These are phyloP conservation scores for Netelia fuscicornis DNA, from an alignment of 2,888 invertebrate species.

Conservation along the genomic window DNA sequence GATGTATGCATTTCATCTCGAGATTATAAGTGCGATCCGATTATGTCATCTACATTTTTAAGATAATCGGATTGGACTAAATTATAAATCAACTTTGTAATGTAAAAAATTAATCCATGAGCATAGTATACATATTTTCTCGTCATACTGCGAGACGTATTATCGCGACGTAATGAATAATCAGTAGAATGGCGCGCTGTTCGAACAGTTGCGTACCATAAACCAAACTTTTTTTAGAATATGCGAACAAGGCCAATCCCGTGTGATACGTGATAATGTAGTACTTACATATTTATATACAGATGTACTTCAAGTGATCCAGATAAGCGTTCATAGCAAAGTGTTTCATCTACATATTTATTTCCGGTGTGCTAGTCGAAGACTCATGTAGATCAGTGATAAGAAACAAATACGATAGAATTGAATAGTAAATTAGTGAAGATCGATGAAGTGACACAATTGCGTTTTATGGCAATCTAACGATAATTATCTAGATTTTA, in stretches of 20 bases:
- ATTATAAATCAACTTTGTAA: conserved; percentile 20
- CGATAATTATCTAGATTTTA: not conserved
- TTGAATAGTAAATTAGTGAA: not conserved
- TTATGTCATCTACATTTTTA: conserved; percentile 32
- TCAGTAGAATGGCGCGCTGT: not conserved
- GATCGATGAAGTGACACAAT: not conserved
- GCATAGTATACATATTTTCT: not conserved
- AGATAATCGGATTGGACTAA: conserved; percentile 25
- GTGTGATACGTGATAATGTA: too few relatives aligned
- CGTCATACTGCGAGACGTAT: not conserved
- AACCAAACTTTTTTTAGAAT: not conserved
- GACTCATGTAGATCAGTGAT: not conserved
- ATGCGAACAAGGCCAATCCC: not conserved
- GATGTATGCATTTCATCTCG: not conserved
- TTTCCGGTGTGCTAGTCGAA: not conserved
- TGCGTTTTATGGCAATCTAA: not conserved
- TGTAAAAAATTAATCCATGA: not conserved
- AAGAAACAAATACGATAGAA: not conserved
- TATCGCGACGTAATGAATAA: not conserved
- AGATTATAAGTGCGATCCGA: conserved; percentile 12
- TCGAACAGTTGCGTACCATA: not conserved
- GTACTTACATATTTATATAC: not conserved
- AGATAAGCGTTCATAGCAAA: not conserved
- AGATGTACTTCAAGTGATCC: not conserved
- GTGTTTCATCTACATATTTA: not conserved